A percentile compares a stretch with the other conserved stretches of the same genome.
phyloP scores from a whole-genome alignment of 2,113 vertebrate genomes.

The Otis tarda region DNA sequence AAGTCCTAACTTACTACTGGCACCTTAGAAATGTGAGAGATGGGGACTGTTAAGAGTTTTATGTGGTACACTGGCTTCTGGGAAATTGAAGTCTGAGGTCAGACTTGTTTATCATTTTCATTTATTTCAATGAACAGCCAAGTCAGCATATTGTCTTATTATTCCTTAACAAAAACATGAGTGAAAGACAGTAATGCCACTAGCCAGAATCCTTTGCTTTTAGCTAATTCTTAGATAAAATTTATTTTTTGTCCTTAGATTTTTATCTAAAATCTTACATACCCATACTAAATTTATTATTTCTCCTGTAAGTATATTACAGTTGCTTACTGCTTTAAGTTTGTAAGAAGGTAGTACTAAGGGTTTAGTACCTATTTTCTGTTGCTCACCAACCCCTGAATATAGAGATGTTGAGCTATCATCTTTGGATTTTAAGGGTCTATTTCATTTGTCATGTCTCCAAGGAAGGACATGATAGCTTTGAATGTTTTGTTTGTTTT shows the following conservation, averaged over 20 bases:
- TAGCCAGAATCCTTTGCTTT: not conserved
- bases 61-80: not conserved
- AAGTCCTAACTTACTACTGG: not conserved
- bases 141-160: fast-evolving
- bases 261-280: not conserved
- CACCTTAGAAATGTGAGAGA: not conserved
- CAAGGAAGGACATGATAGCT: not conserved
- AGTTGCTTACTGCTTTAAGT: not conserved
- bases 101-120: not conserved
- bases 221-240: not conserved
- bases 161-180: not conserved
- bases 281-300: not conserved
- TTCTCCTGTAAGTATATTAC: not conserved
- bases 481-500: not conserved
- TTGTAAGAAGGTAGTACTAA: not conserved
- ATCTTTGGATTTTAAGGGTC: not conserved
- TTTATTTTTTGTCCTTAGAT: not conserved
- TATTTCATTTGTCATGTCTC: not conserved
- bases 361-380: not conserved
- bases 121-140: not conserved
- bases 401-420: not conserved
- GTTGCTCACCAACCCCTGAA: not conserved
- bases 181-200: not conserved
- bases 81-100: not conserved
- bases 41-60: not conserved